Conservation (phyloP, 2,113 vertebrate species). For the Turnix velox region DNA sequence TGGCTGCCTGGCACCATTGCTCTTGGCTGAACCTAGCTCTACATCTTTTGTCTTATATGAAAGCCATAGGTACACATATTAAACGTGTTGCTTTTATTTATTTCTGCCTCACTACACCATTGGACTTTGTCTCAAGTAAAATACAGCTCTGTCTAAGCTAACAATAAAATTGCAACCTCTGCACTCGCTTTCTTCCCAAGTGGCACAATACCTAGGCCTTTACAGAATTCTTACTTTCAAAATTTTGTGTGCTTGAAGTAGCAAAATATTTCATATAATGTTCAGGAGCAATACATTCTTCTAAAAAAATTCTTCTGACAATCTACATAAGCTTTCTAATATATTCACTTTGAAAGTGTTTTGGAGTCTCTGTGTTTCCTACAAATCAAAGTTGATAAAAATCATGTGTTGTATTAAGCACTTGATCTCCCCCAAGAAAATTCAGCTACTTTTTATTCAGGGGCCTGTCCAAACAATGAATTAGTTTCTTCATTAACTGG, state of each 20-base stretch:
- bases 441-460: background rate
- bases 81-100: background rate
- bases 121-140: background rate
- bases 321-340: background rate
- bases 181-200: background rate
- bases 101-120: background rate
- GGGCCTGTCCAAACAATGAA: background rate
- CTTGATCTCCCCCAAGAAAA: background rate
- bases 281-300: background rate
- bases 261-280: background rate
- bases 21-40: background rate
- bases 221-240: background rate
- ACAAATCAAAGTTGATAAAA: background rate
- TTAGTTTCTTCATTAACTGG: slow-evolving; percentile 10
- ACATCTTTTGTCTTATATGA: fast-evolving
- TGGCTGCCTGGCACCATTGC: fast-evolving
- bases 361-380: background rate
- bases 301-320: background rate
- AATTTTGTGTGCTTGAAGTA: background rate
- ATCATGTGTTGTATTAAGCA: background rate
- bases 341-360: slow-evolving; percentile 15
- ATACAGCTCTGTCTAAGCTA: background rate
- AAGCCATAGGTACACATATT: background rate
- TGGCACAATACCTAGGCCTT: background rate
- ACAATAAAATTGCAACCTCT: background rate